phyloP scores from a whole-genome alignment of 2,888 invertebrate species.

The Ormyrus labotus region DNA sequence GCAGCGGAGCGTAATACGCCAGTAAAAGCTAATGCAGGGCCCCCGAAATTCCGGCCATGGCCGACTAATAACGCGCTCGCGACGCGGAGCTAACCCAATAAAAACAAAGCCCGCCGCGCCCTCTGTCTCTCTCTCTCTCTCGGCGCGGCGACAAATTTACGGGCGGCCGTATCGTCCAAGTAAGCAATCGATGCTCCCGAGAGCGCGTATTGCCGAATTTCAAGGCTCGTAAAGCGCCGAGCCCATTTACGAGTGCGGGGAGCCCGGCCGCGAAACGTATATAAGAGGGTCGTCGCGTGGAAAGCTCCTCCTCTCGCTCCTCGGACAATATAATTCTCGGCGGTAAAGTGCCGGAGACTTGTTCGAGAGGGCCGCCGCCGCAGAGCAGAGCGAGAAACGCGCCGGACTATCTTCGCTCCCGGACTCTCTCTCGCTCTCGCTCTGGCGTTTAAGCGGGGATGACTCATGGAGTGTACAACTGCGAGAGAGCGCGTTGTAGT shows the following conservation, averaged over 20 bases:
- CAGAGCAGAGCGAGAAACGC: no score
- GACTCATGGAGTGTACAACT: background rate
- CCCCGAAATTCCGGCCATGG: constrained; percentile 20
- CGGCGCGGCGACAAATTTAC: constrained; percentile 30
- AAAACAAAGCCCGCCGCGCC: constrained; percentile 23
- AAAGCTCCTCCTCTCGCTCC: constrained; percentile 4
- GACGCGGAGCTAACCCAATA: constrained; percentile 37
- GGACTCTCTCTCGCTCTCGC: no score
- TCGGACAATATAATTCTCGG: constrained; percentile 43
- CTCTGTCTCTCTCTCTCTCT: background rate
- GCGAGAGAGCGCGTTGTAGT: background rate
- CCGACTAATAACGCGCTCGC: constrained; percentile 32
- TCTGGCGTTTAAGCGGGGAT: background rate
- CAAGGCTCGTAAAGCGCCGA: constrained; percentile 50
- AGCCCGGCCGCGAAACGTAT: background rate
- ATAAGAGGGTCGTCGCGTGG: constrained; percentile 30
- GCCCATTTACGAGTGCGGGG: constrained; percentile 27
- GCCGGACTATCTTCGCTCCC: no score
- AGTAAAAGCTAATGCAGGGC: constrained; percentile 46
- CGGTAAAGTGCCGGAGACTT: constrained; percentile 27
- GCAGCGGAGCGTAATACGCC: background rate
- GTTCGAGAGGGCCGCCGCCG: constrained; percentile 3
- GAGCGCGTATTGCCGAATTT: constrained; percentile 50
- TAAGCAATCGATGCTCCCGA: constrained; percentile 37
- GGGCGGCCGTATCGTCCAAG: constrained; percentile 26